A percentile compares a stretch with the other conserved stretches of the same genome.
Conservation (phyloP, 2,113 vertebrate species). For the Pterocles orientalis region DNA sequence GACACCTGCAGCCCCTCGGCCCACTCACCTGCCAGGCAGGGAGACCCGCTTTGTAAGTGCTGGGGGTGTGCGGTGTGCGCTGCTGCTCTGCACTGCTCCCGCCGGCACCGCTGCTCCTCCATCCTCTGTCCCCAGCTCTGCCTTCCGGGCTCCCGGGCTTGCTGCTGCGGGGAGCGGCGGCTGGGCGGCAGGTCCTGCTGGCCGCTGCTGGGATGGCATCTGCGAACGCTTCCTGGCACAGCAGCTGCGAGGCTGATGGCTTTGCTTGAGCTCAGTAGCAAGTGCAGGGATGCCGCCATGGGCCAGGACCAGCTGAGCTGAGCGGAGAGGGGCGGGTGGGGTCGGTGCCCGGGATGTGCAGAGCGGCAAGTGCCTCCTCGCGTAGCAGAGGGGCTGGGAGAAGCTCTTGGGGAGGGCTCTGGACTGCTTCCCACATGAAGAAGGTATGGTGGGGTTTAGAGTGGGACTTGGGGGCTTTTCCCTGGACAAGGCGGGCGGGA, state of each 20-base stretch:
- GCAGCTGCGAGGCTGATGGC: not conserved
- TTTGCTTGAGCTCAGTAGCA: not conserved
- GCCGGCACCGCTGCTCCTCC: not conserved
- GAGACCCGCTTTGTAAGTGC: constrained; percentile 91
- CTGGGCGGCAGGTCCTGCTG: not conserved
- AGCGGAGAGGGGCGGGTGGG: not conserved
- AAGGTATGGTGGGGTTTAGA: not conserved
- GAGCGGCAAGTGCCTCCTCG: not conserved
- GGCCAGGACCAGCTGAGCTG: not conserved
- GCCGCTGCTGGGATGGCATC: not conserved
- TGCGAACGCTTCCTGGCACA: not conserved
- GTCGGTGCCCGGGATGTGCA: not conserved
- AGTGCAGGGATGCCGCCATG: not conserved
- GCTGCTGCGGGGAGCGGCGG: not conserved
- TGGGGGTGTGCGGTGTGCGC: constrained; percentile 21
- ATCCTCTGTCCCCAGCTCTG: not conserved
- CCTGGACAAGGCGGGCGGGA: not conserved
- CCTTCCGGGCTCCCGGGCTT: not conserved
- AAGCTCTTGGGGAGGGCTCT: not conserved
- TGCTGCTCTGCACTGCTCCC: constrained; percentile 32
- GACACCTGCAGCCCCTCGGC: constrained; percentile 60
- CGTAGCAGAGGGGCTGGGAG: not conserved
- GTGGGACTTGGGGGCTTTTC: not conserved
- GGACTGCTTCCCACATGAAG: not conserved
- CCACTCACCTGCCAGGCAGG: constrained; percentile 66